phyloP scores from a whole-genome alignment of 2,888 invertebrate genomes.

The Anarsia innoxiella region DNA sequence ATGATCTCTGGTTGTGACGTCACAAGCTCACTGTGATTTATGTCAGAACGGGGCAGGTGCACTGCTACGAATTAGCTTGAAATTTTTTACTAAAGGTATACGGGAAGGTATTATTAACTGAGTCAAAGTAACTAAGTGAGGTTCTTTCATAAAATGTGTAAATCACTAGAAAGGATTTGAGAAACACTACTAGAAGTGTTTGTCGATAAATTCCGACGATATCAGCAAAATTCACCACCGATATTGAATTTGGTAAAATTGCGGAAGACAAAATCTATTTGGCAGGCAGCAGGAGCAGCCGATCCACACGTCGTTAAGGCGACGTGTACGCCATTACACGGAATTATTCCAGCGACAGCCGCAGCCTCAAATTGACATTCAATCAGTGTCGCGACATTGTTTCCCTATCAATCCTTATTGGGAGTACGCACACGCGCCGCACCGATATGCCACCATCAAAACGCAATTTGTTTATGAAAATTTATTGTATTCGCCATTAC shows the following conservation, averaged over 20 bases:
- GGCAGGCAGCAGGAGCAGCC: conserved; percentile 27
- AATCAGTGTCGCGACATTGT: conserved; percentile 72
- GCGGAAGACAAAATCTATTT: conserved; percentile 19
- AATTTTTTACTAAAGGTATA: too few relatives aligned
- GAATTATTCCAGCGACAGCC: conserved; percentile 51
- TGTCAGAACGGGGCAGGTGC: too few relatives aligned
- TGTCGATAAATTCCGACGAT: too few relatives aligned
- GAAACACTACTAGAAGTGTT: too few relatives aligned
- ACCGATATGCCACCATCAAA: conserved; percentile 69
- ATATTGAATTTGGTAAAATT: conserved; percentile 4
- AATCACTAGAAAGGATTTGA: too few relatives aligned
- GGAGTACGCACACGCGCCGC: conserved; percentile 57
- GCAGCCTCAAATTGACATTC: conserved; percentile 66
- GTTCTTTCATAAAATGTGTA: too few relatives aligned
- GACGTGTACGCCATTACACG: conserved; percentile 55
- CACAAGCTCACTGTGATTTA: too few relatives aligned
- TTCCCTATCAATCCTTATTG: conserved; percentile 74
- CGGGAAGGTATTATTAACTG: too few relatives aligned
- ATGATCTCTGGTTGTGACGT: conserved; percentile 38
- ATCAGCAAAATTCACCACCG: too few relatives aligned
- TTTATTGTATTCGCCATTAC: conserved; percentile 76
- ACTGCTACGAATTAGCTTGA: too few relatives aligned
- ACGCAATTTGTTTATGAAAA: conserved; percentile 76
- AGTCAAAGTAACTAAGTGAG: too few relatives aligned
- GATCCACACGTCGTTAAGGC: conserved; percentile 59